phyloP scores from a whole-genome alignment of 2,797 vertebrate genomes.

The Aphelocoma californica region DNA sequence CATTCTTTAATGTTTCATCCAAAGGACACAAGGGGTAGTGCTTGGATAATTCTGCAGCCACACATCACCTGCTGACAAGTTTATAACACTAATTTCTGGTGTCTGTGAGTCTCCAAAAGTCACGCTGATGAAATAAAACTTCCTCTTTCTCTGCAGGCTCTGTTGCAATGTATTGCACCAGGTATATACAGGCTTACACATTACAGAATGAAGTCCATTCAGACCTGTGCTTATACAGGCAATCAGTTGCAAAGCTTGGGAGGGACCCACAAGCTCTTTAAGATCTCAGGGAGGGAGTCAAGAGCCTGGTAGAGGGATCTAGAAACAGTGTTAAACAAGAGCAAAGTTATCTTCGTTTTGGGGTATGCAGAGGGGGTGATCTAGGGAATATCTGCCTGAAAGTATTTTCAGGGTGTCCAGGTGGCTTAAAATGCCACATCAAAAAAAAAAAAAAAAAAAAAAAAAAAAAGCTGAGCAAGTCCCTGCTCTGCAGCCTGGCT shows the following conservation, averaged over 20 bases:
- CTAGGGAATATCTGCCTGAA: background rate
- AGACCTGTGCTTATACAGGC: background rate
- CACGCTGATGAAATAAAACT: conserved; percentile 14
- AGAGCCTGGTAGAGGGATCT: background rate
- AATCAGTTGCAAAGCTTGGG: background rate
- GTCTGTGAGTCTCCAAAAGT: background rate
- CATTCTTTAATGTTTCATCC: conserved; percentile 14
- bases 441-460: background rate
- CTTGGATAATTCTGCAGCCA: conserved; percentile 32
- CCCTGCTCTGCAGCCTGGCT: background rate
- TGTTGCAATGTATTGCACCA: background rate
- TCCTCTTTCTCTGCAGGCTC: background rate
- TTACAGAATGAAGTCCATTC: background rate
- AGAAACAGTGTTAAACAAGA: background rate
- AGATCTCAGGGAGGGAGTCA: background rate
- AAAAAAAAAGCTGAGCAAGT: accelerated
- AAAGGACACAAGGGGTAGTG: conserved; percentile 13
- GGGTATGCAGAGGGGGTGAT: background rate
- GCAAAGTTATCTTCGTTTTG: background rate
- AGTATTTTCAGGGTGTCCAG: background rate
- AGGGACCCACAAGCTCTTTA: background rate
- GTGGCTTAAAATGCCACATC: background rate
- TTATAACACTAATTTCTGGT: conserved; percentile 47
- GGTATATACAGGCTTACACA: accelerated
- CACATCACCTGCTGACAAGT: conserved; percentile 54